A percentile compares a stretch with the other conserved stretches of the same genome.
Evolutionary conservation across 1,140 invertebrate species (phyloP).

Genomic region (Mesaphorura yosii): DNA sequence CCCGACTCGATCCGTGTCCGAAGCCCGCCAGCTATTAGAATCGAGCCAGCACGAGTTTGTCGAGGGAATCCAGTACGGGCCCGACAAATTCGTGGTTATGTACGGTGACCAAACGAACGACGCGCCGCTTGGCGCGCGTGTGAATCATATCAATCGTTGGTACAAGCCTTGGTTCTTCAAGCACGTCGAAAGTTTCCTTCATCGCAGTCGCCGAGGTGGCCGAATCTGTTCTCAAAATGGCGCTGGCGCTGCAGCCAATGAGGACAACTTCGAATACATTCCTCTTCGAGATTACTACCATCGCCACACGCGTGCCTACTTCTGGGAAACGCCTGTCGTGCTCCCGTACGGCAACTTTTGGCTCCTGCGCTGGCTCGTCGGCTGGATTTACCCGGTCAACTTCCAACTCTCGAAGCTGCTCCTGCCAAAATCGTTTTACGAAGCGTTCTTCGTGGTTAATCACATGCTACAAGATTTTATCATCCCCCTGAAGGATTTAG

Average conservation of each 20-base stretch:
- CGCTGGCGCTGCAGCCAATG: background rate
- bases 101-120: conserved; percentile 42
- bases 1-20: background rate
- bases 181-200: background rate
- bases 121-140: conserved; percentile 9
- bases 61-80: background rate
- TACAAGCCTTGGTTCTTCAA: conserved; percentile 10
- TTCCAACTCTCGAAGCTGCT: background rate
- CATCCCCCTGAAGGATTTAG: background rate
- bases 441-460: background rate
- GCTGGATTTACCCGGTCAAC: conserved; percentile 1
- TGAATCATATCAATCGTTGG: conserved; percentile 4
- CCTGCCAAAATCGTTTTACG: background rate
- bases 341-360: background rate
- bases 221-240: background rate
- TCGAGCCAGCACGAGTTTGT: background rate
- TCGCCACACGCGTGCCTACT: conserved; percentile 61
- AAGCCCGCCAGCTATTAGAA: background rate
- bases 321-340: conserved; percentile 44
- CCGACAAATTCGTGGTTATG: background rate
- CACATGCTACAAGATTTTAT: conserved; percentile 9
- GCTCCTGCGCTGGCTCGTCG: background rate
- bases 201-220: background rate
- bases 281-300: conserved; percentile 70
- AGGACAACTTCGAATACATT: conserved; percentile 50